Base-by-base conservation (phyloP, 2,888 invertebrate species). In the Eustalomyia histrio region DNA sequence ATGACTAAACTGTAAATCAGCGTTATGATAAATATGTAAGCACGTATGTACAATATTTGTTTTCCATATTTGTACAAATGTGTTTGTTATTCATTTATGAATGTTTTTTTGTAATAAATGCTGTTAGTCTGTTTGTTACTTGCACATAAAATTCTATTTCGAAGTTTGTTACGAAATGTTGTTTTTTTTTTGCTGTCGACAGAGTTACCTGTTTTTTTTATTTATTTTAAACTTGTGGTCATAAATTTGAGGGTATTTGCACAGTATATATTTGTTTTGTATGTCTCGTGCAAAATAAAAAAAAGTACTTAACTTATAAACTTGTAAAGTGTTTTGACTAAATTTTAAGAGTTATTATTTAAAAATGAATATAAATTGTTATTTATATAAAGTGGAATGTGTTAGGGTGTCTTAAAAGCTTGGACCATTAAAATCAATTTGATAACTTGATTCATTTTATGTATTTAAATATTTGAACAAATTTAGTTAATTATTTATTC, bases 1-100 rank as follows among this genome's bases (percentile, higher is more conserved):
- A 76, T 69, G 55, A 71, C 35, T 76, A 33, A 65, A 81, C 74
- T 61, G 78, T 78, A 78, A 81, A 81, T 81, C 76, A 80, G 53
- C 12, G 29, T 52, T 35, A 63, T 60, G 68, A 58, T 73, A 73
- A 68, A 76, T 50, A 57, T 18, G 17, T 9, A 6, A n/a, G 43
- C 6, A 33, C n/a, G n/a, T 43, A n/a, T 14, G 21, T 18, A 21
- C 10, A 12, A 47, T n/a, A 47, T 47, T 47, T n/a, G n/a, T 47
- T n/a, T 47, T 6, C 43, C 0, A 18, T 12, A 6, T 1, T 6
- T 29, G 7, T 29, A 29, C 7, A 7, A 29, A 39, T 17, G 9
- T 76, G 47, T 76, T 69, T 69, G 47, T 63, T 57, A 29, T 50
- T 35, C 63, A 57, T 63, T 76, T 69, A 63, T 24, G 47, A 18